Evolutionary conservation across 2,888 invertebrate species (phyloP), one percentile per base, ranked within the genome.

Genomic region (Dione vanillae): DNA sequence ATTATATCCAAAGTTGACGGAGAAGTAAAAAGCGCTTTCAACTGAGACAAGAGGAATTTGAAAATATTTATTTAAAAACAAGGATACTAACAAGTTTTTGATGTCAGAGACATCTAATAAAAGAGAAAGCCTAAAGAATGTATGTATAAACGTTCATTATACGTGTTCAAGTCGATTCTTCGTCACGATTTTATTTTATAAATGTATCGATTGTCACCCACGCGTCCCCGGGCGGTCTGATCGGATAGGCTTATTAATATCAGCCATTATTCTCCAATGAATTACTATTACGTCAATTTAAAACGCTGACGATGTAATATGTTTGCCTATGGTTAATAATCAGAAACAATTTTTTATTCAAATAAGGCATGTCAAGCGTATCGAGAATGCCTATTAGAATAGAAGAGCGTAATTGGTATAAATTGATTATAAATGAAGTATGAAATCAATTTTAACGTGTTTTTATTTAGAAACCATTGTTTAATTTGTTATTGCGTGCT

Each of bases 221-320:
- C 89, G 84, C 85, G 78, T 76, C 82, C 72, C 71, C 79, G 76
- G 79, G 79, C 80, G 81, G 80, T 82, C 80, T 80, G 76, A 75
- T 76, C 73, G 73, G 65, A 70, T 62, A 70, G 72, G 73, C 74
- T 76, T 77, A 78, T 76, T 76, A 70, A 75, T 78, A 76, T 77
- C 80, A 76, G 74, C 80, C 77, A 84, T 86, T 85, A 82, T 78
- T 82, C 80, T 82, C 81, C 79, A 85, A 84, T 84, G 82, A 81
- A 82, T 80, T 78, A 82, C 85, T 84, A 84, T 85, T 80, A 84
- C 82, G 80, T 84, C 84, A 83, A 84, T 85, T 85, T 80, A 82
- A 76, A 75, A 75, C 49, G 69, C 67, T 73, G 74, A 73, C 73
- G 70, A 67, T 65, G 67, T 75, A 70, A 72, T 73, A 74, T 65